These are phyloP conservation scores for Sphenodon punctatus DNA, from an alignment of 2,797 vertebrate species.

Conservation along the genomic window DNA sequence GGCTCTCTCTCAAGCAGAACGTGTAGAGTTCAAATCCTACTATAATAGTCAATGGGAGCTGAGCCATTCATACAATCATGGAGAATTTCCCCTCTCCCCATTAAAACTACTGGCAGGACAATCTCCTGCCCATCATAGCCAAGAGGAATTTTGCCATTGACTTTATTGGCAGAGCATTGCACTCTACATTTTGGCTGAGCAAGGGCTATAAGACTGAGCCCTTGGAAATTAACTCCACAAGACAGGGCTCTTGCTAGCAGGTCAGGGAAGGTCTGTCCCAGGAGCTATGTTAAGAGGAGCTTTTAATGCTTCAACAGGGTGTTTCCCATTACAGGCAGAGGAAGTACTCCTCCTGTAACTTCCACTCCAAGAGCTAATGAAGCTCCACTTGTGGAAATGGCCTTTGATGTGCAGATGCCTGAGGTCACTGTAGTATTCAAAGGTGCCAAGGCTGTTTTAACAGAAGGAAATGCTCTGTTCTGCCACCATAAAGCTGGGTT, in stretches of 20 bases:
- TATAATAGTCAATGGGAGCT: too few species aligned
- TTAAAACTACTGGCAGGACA: too few species aligned
- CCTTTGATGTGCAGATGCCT: conserved; percentile 69
- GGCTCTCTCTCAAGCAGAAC: not conserved
- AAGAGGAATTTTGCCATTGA: not conserved
- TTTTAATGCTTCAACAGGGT: conserved; percentile 68
- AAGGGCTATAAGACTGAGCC: not conserved
- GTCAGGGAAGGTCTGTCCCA: conserved; percentile 34
- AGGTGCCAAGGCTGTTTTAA: conserved; percentile 48
- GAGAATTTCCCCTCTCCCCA: too few species aligned
- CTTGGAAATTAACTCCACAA: conserved; percentile 37
- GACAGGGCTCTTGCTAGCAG: conserved; percentile 57
- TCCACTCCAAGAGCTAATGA: conserved; percentile 66
- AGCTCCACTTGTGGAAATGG: conserved; percentile 62
- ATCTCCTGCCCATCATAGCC: too few species aligned
- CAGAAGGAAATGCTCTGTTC: conserved; percentile 15
- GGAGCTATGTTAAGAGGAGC: conserved; percentile 65
- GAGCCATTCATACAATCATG: too few species aligned
- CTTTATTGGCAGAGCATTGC: rapidly evolving
- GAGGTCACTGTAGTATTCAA: conserved; percentile 61
- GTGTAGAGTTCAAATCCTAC: not conserved
- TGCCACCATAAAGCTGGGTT: conserved; percentile 38
- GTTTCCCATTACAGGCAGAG: conserved; percentile 67
- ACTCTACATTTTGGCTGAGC: rapidly evolving
- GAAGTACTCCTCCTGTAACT: conserved; percentile 67